These are phyloP conservation scores for Cremastinae sp. DNA, from an alignment of 2,888 invertebrate species.

Conservation along the genomic window DNA sequence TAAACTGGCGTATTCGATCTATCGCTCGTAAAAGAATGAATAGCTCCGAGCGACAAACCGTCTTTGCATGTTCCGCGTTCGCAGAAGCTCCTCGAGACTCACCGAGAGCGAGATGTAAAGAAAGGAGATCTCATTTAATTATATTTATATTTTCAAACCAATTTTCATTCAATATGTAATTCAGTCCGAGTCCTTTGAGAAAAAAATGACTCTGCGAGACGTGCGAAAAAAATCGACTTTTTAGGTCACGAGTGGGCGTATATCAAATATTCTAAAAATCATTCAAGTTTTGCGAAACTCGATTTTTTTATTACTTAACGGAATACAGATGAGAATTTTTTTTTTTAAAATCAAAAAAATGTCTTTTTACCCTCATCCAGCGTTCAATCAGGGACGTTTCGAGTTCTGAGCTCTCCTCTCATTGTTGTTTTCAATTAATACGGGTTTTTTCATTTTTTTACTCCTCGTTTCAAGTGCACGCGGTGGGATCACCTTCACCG, in stretches of 20 bases:
- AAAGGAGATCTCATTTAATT: constrained; percentile 5
- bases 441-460: constrained; percentile 27
- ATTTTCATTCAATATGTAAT: constrained; percentile 16
- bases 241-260: constrained; percentile 52
- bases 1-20: constrained; percentile 60
- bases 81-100: constrained; percentile 42
- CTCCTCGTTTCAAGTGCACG: constrained; percentile 53
- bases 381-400: constrained; percentile 48
- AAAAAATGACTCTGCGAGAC: background rate
- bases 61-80: constrained; percentile 56
- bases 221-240: constrained; percentile 34
- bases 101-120: constrained; percentile 14
- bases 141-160: background rate
- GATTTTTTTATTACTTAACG: background rate
- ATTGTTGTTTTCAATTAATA: constrained; percentile 50
- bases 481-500: constrained; percentile 48
- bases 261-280: constrained; percentile 7
- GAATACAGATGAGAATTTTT: background rate
- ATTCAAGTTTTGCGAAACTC: background rate
- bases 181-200: background rate
- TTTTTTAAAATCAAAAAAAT: background rate
- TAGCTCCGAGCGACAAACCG: constrained; percentile 59
- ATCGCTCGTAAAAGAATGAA: constrained; percentile 43
- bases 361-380: background rate
- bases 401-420: constrained; percentile 43